Evolutionary conservation across 1,140 invertebrate species (phyloP).

Genomic region (Hesperophylax magnus): DNA sequence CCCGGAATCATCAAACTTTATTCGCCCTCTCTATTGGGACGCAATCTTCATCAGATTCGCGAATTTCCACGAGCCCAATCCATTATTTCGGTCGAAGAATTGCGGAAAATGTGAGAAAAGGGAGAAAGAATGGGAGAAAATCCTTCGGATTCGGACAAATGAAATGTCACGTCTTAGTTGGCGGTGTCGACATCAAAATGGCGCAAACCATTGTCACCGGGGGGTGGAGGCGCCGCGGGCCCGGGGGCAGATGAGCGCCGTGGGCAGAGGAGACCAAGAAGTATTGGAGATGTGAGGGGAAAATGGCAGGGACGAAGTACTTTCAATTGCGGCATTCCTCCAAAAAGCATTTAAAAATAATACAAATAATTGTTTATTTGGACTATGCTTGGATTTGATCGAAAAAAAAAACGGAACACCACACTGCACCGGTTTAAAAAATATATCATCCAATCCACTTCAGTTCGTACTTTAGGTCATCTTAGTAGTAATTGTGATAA

Average conservation of each 20-base stretch:
- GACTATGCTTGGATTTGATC: too few species aligned
- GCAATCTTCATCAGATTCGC: conserved; percentile 12
- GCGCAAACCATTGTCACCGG: conserved; percentile 23
- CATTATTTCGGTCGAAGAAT: conserved; percentile 30
- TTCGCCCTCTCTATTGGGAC: background rate
- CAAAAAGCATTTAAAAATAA: too few species aligned
- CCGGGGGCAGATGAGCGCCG: background rate
- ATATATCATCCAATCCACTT: too few species aligned
- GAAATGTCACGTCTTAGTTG: conserved; percentile 39
- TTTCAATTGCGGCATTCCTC: too few species aligned
- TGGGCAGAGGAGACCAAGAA: background rate
- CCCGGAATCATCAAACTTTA: too few species aligned
- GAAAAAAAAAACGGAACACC: too few species aligned
- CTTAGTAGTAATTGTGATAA: too few species aligned
- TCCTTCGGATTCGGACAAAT: conserved; percentile 29
- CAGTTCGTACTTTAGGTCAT: too few species aligned
- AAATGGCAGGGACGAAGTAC: too few species aligned
- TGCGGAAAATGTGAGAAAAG: conserved; percentile 30
- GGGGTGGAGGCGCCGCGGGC: background rate
- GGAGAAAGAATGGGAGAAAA: conserved; percentile 8
- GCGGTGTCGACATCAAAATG: conserved; percentile 32
- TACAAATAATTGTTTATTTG: too few species aligned
- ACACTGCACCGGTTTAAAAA: too few species aligned
- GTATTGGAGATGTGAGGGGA: too few species aligned
- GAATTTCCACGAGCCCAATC: background rate